phyloP scores from a whole-genome alignment of 1,140 invertebrate genomes.

The Colletes latitarsis region DNA sequence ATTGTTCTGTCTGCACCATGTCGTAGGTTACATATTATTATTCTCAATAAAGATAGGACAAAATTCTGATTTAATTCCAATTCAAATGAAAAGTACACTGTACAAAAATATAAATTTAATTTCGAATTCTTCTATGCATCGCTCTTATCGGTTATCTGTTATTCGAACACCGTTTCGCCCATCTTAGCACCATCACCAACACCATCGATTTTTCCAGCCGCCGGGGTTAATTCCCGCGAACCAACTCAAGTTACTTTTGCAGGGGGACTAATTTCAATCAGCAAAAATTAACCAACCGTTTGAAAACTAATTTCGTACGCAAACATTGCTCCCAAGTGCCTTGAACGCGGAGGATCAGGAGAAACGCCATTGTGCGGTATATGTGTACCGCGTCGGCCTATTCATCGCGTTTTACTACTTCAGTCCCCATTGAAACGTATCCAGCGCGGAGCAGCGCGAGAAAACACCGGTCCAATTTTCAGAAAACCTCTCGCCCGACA shows the following conservation, averaged over 20 bases:
- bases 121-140: too few relatives aligned
- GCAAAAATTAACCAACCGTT: constrained; percentile 5
- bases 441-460: background rate
- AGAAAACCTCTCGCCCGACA: constrained; percentile 29
- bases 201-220: background rate
- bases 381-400: background rate
- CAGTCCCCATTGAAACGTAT: background rate
- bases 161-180: too few relatives aligned
- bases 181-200: too few relatives aligned
- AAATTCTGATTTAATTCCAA: too few relatives aligned
- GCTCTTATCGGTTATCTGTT: too few relatives aligned
- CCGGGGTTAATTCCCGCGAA: background rate
- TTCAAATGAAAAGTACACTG: too few relatives aligned
- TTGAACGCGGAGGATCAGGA: background rate
- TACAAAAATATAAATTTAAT: too few relatives aligned
- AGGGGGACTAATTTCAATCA: background rate
- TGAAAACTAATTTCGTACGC: constrained; percentile 20
- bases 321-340: background rate
- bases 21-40: too few relatives aligned
- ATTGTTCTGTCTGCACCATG: too few relatives aligned
- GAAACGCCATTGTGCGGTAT: background rate
- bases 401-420: constrained; percentile 15
- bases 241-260: background rate
- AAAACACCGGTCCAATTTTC: constrained; percentile 38
- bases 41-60: too few relatives aligned